Base-by-base conservation (phyloP, 2,797 vertebrate genomes). In the Aplochiton taeniatus region DNA sequence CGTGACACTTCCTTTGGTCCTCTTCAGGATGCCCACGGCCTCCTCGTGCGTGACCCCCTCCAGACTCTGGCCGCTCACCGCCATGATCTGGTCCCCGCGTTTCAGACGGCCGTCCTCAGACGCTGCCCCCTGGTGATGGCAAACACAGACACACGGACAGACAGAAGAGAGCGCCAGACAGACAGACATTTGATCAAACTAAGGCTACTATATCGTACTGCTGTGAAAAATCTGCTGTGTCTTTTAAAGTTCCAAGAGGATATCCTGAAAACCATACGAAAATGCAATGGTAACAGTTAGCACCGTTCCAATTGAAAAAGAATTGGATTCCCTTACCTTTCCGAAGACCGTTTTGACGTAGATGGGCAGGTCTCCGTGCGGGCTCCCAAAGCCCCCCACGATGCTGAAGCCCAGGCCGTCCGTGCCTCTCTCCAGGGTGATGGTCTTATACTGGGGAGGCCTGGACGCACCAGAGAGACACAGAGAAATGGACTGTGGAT, bases 361-460 rank as follows among this genome's bases (percentile, higher is more conserved):
- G 84, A 99, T 98, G 0, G 98, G 98, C 67, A 99, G 78, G 80
- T 99, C 98, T 76, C 98, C 98, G 1, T 99, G 98, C 6, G 96
- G 96, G 80, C 98, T 99, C 69, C 98, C 95, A 7, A 93, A 94
- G 1, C 98, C 98, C 0, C 98, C 98, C 0, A 99, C 97, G 68
- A 99, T 99, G 78, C 97, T 99, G 90, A 99, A 99, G 17, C 98
- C 98, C 64, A 99, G 88, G n/a, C 98, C 98, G 0, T 99, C 97
- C 9, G 95, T 95, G 63, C 98, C 98, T 83, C 98, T 89, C 42
- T 96, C 95, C 20, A 99, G 86, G 10, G 87, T 94, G 69, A 99
- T 96, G 48, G 90, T 92, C 79, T 98, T 98, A 79, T 95, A 98
- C 71, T 99, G 98, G 61, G 97, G 96, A 52, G 96, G 95, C 66